These are phyloP conservation scores for Semicossyphus pulcher DNA, from an alignment of 2,113 vertebrate species.

Conservation along the genomic window DNA sequence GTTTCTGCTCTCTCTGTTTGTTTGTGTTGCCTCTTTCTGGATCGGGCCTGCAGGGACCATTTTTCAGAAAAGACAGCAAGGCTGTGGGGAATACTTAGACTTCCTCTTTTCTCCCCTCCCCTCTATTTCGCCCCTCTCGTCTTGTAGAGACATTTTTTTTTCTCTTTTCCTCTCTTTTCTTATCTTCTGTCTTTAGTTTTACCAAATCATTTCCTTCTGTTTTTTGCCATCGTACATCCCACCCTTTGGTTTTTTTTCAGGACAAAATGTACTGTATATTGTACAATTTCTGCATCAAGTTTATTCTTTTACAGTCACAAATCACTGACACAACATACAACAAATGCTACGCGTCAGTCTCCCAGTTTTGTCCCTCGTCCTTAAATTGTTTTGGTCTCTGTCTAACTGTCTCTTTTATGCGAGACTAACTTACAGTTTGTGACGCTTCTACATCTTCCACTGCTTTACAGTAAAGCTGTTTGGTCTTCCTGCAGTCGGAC, in stretches of 20 bases:
- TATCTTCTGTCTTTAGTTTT: neutral
- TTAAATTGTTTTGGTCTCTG: neutral
- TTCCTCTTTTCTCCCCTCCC: constrained; percentile 35
- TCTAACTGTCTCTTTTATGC: neutral
- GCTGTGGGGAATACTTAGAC: constrained; percentile 67
- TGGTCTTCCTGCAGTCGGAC: constrained; percentile 49
- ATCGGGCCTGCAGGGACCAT: constrained; percentile 72
- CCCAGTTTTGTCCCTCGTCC: neutral
- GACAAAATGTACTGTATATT: neutral
- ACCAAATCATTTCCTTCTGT: neutral
- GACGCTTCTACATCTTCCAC: constrained; percentile 26
- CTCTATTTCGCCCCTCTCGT: constrained; percentile 15
- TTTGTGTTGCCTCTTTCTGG: constrained; percentile 73
- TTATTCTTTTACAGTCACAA: neutral
- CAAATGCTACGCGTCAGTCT: neutral
- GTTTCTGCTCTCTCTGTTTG: constrained; percentile 77
- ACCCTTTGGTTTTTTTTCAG: neutral
- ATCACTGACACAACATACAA: neutral
- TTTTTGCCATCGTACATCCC: neutral
- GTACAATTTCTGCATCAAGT: neutral
- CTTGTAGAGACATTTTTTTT: constrained; percentile 13
- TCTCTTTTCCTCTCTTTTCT: constrained; percentile 18
- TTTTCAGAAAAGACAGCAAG: constrained; percentile 77
- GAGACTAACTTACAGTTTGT: no score
- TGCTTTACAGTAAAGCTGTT: constrained; percentile 40